Base-by-base conservation (phyloP, 2,888 invertebrate genomes). In the Andrena haemorrhoa region DNA sequence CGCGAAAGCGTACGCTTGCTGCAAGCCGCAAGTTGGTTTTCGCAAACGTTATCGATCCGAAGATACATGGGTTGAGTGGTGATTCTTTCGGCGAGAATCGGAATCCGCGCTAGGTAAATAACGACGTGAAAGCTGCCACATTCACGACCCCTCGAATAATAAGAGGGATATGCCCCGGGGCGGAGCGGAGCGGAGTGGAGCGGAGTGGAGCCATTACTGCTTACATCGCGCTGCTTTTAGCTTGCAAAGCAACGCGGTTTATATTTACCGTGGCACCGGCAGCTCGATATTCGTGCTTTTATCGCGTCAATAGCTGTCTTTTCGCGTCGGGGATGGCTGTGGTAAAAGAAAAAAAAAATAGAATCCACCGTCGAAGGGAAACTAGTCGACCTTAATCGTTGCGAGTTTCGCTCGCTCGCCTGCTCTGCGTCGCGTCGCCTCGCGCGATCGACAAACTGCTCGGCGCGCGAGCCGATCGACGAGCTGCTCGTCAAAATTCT, bases 121-220 rank as follows among this genome's bases (percentile, higher is more conserved):
- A 74, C 26, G 74, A 74, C 23, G 79, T 29, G 56, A 79, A 70
- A 79, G 79, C 69, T 79, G 70, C 74, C 74, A 58, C 58, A 41
- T 69, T 65, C 64, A 29, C 26, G 47, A 12, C 26, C 56, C 63
- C n/a, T 58, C 51, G 69, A 75, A 56, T 41, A 75, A 56, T 41
- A 68, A 47, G 41, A 61, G 58, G 68, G 33, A 41, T 51, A 68
- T 51, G 53, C 35, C 61, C 53, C 26, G 60, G 23, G 51, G 78
- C 71, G 16, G 41, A 41, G 41, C 41, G 41, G 41, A 41, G 41
- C 12, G 12, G 41, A 41, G 41, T 33, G 41, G 41, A 41, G 41
- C 12, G 12, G 41, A 41, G 41, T 33, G 61, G 20, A 76, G 53
- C 79, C 63, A 77, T 84, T 72, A 78, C 64, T 12, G 77, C 23